Evolutionary conservation across 2,888 invertebrate species (phyloP), one percentile per base, ranked within the genome.

Genomic region (Timema cristinae): DNA sequence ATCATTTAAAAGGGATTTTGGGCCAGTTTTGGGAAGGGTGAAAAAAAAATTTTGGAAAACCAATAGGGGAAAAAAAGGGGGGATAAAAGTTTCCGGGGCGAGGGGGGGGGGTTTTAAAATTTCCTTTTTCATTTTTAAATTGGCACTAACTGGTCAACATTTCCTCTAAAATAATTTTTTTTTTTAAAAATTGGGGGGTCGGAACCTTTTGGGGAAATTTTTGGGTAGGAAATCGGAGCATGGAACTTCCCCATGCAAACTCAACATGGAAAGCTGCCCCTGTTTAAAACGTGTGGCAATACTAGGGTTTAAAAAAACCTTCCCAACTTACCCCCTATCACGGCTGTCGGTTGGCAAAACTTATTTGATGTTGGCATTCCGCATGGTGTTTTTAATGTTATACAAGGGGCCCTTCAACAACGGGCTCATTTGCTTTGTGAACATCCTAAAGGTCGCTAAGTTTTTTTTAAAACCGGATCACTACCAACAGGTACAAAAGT

Each of bases 211-310:
- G 10, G 87, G 87, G 2, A 85, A 87, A 2, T 82, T 85, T 47
- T 86, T 82, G 5, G 85, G 83, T 11, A n/a, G n/a, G n/a, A n/a
- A n/a, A 84, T 87, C 61, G 86, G 85, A 6, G 86, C 86, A 2
- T 87, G 86, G 86, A 87, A 87, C 78, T 87, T 84, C 78, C 87
- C 87, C 2, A 83, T 87, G 76, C 86, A 83, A 70, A 79, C 78
- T 8, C 78, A 78, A 69, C 75, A 79, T 8, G 81, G 80, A 80
- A 81, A 81, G 76, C 78, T 78, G 70, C 79, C 78, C n/a, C 79
- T 79, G 49, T 78, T 79, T 0, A 78, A 87, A 32, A 85, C 85
- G 5, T 84, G 84, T 79, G 87, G 87, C 32, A 87, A 87, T 76
- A 79, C 85, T 2, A 79, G 87, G 75, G 83, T 87, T 13, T 86